Conservation (phyloP, 2,797 vertebrate species). For the Monodelphis domestica region DNA sequence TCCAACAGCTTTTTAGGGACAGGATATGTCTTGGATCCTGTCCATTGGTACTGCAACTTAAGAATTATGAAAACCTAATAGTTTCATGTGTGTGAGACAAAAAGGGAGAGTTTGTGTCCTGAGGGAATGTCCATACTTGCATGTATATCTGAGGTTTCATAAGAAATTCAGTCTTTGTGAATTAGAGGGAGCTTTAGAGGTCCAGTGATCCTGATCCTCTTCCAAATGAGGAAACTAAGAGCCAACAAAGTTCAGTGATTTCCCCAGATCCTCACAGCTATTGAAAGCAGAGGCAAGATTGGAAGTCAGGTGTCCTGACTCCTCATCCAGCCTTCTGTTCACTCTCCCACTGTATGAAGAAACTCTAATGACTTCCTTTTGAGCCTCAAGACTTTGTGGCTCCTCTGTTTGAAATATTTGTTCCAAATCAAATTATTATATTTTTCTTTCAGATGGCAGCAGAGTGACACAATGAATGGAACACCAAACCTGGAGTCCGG, state of each 20-base stretch:
- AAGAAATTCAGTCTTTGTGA: background rate
- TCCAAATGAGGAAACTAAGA: background rate
- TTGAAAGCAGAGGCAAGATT: too few species aligned
- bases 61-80: conserved; percentile 26
- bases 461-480: conserved; percentile 10
- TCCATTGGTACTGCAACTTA: background rate
- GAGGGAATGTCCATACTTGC: background rate
- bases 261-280: background rate
- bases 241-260: background rate
- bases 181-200: background rate
- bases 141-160: conserved; percentile 15
- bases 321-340: background rate
- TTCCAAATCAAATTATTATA: conserved; percentile 29
- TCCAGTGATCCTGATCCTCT: background rate
- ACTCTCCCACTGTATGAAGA: conserved; percentile 35
- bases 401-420: conserved; percentile 43
- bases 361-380: background rate
- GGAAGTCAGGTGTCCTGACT: background rate
- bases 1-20: background rate
- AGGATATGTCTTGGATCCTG: background rate
- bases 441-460: conserved; percentile 13
- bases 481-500: background rate
- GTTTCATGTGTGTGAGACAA: too few species aligned
- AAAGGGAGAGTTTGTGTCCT: background rate
- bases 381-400: conserved; percentile 15